These are phyloP conservation scores for Caenorhabditis remanei DNA, from an alignment of 1,140 invertebrate species.

Conservation along the genomic window DNA sequence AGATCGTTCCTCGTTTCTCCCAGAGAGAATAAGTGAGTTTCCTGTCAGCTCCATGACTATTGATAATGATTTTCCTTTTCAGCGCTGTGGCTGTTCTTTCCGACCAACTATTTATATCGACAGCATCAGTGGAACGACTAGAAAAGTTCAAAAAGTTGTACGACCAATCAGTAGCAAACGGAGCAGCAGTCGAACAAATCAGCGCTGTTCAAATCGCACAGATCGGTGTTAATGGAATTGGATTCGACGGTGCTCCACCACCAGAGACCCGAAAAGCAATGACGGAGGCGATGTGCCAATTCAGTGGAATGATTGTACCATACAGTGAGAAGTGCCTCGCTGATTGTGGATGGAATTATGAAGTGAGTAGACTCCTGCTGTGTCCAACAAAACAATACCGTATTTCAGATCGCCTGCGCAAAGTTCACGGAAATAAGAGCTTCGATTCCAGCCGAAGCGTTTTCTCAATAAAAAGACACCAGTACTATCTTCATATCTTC, in stretches of 20 bases:
- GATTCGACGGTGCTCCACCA: conserved; percentile 35
- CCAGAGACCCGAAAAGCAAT: not conserved
- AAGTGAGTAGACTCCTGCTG: not conserved
- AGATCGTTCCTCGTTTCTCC: conserved; percentile 65
- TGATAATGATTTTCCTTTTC: not conserved
- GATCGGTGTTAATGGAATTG: conserved; percentile 32
- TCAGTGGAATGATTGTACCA: conserved; percentile 35
- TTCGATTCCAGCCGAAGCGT: conserved; percentile 16
- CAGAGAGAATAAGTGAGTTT: conserved; percentile 58
- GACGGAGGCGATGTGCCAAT: conserved; percentile 7
- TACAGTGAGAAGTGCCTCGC: conserved; percentile 49
- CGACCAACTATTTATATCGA: conserved; percentile 61
- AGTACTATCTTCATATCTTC: not conserved
- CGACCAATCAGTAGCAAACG: conserved; percentile 10
- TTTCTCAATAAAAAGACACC: not conserved
- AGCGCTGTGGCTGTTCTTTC: conserved; percentile 60
- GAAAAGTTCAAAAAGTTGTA: conserved; percentile 62
- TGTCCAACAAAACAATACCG: not conserved
- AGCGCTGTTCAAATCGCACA: conserved; percentile 37
- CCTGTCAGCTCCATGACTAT: not conserved
- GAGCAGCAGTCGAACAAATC: conserved; percentile 23
- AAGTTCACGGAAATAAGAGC: conserved; percentile 32
- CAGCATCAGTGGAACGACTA: conserved; percentile 28
- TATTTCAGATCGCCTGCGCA: conserved; percentile 22
- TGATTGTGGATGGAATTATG: conserved; percentile 36